Evolutionary conservation across 2,113 vertebrate species (phyloP), one percentile per base, ranked within the genome.

Genomic region (Promerops cafer): DNA sequence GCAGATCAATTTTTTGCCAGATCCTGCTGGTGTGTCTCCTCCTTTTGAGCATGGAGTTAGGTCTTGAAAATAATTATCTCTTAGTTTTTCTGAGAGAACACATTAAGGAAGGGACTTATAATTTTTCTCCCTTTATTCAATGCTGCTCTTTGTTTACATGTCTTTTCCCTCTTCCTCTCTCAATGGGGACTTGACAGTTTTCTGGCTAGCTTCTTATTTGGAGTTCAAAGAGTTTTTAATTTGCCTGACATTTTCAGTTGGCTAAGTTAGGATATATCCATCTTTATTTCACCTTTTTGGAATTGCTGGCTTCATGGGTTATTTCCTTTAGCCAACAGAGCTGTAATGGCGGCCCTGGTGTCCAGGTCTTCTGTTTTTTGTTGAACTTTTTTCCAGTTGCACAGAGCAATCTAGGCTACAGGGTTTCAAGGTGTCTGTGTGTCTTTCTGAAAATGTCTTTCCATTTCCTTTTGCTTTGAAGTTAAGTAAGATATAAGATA

Each of bases 331-430:
- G 18, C 37, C 50, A 75, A 15, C 24, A 87, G 54, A 74, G 15
- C 40, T 52, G 15, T 20, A 54, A 26, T 42, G 24, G 57, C 81
- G 33, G 35, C 27, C 22, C 23, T 63, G 12, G 31, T 35, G 14
- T 82, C 28, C 47, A 22, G 24, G 10, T 13, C 6, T 64, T 72
- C 57, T 90, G 24, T 2, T 24, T 64, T 65, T 15, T 71, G 6
- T 31, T 35, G 35, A 44, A 9, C 16, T 27, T 60, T 4, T 76
- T 93, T 79, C 60, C 57, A 49, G 35, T 56, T 66, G 42, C 31
- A 35, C 13, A 30, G 21, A 33, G 15, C 20, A 16, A 30, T 64
- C 19, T 39, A 10, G 15, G 11, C 1, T 0, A 0, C 2, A 12
- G 13, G 4, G 17, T 42, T 79, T 4, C 28, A 33, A 33, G 15